These are phyloP conservation scores for Drosophila anomalipes DNA, from an alignment of 2,888 invertebrate genomes.

Conservation along the genomic window DNA sequence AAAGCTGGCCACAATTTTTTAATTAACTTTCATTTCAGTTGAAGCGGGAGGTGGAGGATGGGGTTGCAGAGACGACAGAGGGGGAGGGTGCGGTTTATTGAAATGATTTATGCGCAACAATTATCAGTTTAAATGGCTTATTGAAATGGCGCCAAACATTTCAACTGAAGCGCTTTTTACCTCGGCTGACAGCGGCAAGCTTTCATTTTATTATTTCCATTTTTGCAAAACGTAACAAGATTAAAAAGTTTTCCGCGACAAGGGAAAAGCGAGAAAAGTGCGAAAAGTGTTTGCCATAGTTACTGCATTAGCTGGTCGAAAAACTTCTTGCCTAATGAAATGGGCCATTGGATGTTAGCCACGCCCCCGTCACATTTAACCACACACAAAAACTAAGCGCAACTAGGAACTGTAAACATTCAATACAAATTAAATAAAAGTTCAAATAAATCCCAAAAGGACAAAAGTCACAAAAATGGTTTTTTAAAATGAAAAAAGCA, in stretches of 20 bases:
- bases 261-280: neutral
- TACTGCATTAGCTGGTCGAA: constrained; percentile 50
- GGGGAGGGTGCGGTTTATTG: constrained; percentile 7
- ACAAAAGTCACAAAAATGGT: constrained; percentile 1
- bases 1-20: constrained; percentile 78
- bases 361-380: constrained; percentile 16
- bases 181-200: constrained; percentile 43
- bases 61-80: neutral
- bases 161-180: constrained; percentile 40
- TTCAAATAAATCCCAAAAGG: constrained; percentile 40
- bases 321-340: constrained; percentile 73
- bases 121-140: constrained; percentile 81
- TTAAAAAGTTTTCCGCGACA: constrained; percentile 73
- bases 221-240: constrained; percentile 71
- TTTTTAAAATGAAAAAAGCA: neutral
- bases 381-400: constrained; percentile 35
- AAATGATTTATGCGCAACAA: constrained; percentile 77
- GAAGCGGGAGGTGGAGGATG: constrained; percentile 50
- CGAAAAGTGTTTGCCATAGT: constrained; percentile 65
- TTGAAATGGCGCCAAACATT: constrained; percentile 66
- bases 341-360: constrained; percentile 36
- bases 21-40: constrained; percentile 67
- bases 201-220: constrained; percentile 76
- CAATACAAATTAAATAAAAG: constrained; percentile 68
- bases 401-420: constrained; percentile 64